Conservation (phyloP, 2,113 vertebrate genomes). For the zebrafish (Danio rerio) region DNA sequence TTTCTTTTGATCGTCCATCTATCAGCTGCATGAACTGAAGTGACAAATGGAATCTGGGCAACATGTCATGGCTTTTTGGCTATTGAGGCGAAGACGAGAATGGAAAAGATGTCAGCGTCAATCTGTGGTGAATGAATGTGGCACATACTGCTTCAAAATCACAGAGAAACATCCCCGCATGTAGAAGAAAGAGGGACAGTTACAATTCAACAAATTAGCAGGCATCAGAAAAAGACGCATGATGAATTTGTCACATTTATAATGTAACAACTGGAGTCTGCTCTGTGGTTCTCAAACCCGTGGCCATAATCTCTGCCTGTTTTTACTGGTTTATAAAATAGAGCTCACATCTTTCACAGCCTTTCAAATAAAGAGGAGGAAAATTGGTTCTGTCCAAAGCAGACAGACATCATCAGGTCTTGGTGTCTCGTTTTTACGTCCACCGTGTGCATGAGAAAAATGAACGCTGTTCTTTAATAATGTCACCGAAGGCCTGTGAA, state of each 20-base stretch:
- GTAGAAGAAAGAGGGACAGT: background rate
- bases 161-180: conserved; percentile 2
- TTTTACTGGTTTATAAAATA: conserved; percentile 35
- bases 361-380: conserved; percentile 4
- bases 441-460: conserved; percentile 42
- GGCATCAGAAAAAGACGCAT: background rate
- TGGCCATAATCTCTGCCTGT: background rate
- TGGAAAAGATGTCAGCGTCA: conserved; percentile 28
- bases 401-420: conserved; percentile 33
- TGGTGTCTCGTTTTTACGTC: conserved; percentile 26
- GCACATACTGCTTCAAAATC: background rate
- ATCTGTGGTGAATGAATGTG: conserved; percentile 13
- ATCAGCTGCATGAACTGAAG: conserved; percentile 12
- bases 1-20: conserved; percentile 41
- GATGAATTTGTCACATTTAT: conserved; percentile 3
- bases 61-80: conserved; percentile 33
- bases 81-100: background rate
- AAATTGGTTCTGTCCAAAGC: conserved; percentile 3
- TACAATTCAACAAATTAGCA: background rate
- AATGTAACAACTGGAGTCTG: background rate
- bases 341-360: conserved; percentile 39
- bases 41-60: conserved; percentile 49
- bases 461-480: conserved; percentile 52
- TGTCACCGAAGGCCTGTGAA: conserved; percentile 58
- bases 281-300: conserved; percentile 6